These are phyloP conservation scores for Fulmarus glacialis DNA, from an alignment of 2,113 vertebrate species.

Conservation along the genomic window DNA sequence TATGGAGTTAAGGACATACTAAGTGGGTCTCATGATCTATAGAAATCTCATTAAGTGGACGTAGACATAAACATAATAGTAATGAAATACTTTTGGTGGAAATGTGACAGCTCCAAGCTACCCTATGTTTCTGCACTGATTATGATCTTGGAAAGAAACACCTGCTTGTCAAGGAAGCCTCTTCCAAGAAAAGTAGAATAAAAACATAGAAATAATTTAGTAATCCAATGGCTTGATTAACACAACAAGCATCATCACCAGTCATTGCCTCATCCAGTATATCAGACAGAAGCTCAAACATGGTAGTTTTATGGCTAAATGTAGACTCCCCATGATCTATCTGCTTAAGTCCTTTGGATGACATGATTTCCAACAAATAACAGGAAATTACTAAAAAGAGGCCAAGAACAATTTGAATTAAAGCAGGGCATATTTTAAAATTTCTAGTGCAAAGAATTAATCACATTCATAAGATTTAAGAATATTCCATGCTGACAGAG, in stretches of 20 bases:
- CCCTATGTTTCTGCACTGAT: background rate
- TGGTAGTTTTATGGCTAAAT: background rate
- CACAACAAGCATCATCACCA: background rate
- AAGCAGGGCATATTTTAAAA: background rate
- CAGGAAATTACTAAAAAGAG: background rate
- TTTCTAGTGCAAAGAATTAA: background rate
- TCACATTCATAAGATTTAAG: background rate
- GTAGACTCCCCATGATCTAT: background rate
- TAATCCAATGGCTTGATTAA: background rate
- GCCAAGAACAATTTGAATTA: background rate
- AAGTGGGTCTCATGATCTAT: conserved; percentile 41
- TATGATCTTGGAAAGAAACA: conserved; percentile 48
- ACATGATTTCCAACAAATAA: background rate
- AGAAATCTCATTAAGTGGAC: conserved; percentile 47
- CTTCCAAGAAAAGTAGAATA: background rate
- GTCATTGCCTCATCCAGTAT: background rate
- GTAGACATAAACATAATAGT: conserved; percentile 14
- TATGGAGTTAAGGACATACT: conserved; percentile 37
- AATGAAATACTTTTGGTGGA: conserved; percentile 41
- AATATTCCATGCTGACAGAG: background rate
- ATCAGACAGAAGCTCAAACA: background rate
- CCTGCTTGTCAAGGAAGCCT: conserved; percentile 25
- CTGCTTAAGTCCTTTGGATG: background rate
- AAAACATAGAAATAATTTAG: background rate
- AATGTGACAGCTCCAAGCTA: conserved; percentile 20